phyloP scores from a whole-genome alignment of 2,888 invertebrate genomes.

The Leptura quadrifasciata region DNA sequence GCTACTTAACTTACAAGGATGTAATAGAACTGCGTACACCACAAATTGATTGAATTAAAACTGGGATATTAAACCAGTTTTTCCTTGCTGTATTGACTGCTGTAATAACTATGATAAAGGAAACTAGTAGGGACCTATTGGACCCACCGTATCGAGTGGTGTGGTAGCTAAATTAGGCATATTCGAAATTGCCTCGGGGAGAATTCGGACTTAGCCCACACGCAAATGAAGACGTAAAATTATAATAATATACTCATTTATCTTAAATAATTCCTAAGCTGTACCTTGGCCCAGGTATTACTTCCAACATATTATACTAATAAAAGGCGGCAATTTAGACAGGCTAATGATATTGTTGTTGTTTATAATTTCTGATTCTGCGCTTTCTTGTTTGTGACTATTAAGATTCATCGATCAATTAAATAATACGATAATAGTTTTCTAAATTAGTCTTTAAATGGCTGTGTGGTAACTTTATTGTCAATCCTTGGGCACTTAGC shows the following conservation, averaged over 20 bases:
- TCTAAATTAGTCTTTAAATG: slow-evolving; percentile 20
- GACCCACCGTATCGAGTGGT: slow-evolving; percentile 30
- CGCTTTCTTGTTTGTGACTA: slow-evolving; percentile 34
- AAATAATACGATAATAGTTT: slow-evolving; percentile 19
- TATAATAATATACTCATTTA: slow-evolving; percentile 53
- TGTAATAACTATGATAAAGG: slow-evolving; percentile 12
- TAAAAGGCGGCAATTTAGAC: slow-evolving; percentile 29
- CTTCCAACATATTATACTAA: slow-evolving; percentile 38
- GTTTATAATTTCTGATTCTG: slow-evolving; percentile 33
- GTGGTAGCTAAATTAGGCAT: slow-evolving; percentile 39
- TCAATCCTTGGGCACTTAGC: slow-evolving; percentile 34
- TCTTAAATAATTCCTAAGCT: slow-evolving; percentile 39
- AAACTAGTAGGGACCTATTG: slow-evolving; percentile 18
- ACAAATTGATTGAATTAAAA: not conserved
- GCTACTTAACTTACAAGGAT: not conserved
- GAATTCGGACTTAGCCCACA: slow-evolving; percentile 53
- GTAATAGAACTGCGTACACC: not conserved
- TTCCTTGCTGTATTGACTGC: slow-evolving; percentile 23
- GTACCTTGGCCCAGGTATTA: slow-evolving; percentile 19
- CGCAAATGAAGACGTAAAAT: slow-evolving; percentile 60
- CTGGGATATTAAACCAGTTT: not conserved
- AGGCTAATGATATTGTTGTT: slow-evolving; percentile 39
- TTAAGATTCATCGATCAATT: slow-evolving; percentile 37
- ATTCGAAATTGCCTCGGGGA: slow-evolving; percentile 40
- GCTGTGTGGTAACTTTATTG: slow-evolving; percentile 41